phyloP scores from a whole-genome alignment of 2,113 vertebrate genomes.

The Larimichthys crocea region DNA sequence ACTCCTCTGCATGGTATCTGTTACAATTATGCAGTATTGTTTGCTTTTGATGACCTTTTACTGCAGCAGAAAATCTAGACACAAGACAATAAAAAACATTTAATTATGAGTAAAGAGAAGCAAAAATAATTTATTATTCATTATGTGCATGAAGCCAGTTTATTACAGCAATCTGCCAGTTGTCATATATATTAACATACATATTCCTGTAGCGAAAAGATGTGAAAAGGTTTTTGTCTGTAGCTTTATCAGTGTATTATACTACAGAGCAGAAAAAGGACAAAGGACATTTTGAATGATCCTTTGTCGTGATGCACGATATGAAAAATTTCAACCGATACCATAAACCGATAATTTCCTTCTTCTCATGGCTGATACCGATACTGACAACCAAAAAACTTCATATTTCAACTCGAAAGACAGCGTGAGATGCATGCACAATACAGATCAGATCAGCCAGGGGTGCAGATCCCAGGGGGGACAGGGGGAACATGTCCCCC shows the following conservation, averaged over 20 bases:
- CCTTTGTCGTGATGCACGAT: neutral
- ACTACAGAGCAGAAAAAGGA: conserved; percentile 5
- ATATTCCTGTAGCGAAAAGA: neutral
- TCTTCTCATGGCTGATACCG: no score
- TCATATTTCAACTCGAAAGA: no score
- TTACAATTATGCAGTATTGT: neutral
- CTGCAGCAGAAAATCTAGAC: neutral
- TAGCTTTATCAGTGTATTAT: neutral
- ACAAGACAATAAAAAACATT: neutral
- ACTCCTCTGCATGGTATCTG: neutral
- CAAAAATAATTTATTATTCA: neutral
- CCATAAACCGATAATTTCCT: no score
- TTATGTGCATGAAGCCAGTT: neutral
- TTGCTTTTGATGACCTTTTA: neutral
- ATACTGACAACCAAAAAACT: no score
- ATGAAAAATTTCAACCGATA: no score
- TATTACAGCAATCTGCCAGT: neutral
- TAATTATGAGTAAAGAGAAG: neutral
- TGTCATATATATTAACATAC: neutral
- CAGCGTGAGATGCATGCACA: no score
- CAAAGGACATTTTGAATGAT: neutral
- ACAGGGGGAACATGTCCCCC: no score
- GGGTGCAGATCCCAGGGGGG: no score
- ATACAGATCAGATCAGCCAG: no score
- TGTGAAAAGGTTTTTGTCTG: neutral